phyloP scores from a whole-genome alignment of 2,113 vertebrate species.

The Dasyurus viverrinus region DNA sequence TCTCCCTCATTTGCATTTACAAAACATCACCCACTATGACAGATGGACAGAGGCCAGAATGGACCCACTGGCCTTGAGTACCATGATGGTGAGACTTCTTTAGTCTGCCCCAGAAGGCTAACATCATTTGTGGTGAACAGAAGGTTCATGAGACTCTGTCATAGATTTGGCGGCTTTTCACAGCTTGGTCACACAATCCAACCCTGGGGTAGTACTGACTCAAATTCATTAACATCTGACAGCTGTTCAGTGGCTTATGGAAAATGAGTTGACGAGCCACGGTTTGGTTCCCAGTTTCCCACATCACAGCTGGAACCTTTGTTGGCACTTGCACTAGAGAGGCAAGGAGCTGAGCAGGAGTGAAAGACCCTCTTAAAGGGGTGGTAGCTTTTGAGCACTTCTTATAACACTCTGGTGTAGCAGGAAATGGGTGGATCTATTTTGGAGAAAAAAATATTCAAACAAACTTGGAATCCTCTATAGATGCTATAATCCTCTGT shows the following conservation, averaged over 20 bases:
- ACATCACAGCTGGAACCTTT: conserved; percentile 36
- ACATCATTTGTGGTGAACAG: conserved; percentile 10
- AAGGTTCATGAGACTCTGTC: conserved; percentile 43
- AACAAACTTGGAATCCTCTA: background rate
- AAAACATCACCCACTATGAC: background rate
- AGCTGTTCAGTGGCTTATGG: conserved; percentile 55
- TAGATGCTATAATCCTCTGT: background rate
- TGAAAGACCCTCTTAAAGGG: conserved; percentile 13
- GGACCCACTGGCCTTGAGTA: background rate
- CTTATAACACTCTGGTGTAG: background rate
- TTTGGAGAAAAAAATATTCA: background rate
- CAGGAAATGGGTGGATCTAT: background rate
- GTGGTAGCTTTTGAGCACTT: conserved; percentile 2
- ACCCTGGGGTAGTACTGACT: conserved; percentile 67
- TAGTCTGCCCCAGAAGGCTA: background rate
- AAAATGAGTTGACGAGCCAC: conserved; percentile 56
- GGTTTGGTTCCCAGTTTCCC: conserved; percentile 26
- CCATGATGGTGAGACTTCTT: background rate
- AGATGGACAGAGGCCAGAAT: background rate
- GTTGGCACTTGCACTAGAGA: conserved; percentile 22
- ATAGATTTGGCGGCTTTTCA: conserved; percentile 48
- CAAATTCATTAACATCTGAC: conserved; percentile 60
- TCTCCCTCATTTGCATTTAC: background rate
- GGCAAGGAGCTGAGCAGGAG: background rate
- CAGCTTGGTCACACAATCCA: conserved; percentile 45